A percentile compares a stretch with the other conserved stretches of the same genome.
phyloP scores from a whole-genome alignment of 1,140 invertebrate species.

The Kradibia gibbosae region DNA sequence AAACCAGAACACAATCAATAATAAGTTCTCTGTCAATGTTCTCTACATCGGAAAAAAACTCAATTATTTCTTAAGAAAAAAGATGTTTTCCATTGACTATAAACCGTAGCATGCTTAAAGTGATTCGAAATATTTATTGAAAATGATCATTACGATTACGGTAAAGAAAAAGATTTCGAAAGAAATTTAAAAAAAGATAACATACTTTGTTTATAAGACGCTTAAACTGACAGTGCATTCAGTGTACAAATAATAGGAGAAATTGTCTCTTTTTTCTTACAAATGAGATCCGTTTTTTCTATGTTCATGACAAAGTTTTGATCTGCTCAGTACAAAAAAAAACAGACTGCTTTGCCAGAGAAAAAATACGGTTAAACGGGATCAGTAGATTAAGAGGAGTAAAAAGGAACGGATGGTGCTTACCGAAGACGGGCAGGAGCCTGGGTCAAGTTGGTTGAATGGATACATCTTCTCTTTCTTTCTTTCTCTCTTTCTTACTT shows the following conservation, averaged over 20 bases:
- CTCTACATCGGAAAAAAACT: slow-evolving; percentile 15
- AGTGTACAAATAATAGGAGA: slow-evolving; percentile 7
- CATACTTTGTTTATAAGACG: slow-evolving; percentile 25
- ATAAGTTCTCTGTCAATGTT: neutral
- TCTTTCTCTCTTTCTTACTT: slow-evolving; percentile 63
- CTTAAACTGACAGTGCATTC: slow-evolving; percentile 18
- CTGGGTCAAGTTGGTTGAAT: slow-evolving; percentile 73
- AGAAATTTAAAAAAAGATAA: slow-evolving; percentile 15
- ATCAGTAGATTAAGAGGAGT: slow-evolving; percentile 72
- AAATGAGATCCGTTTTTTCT: slow-evolving; percentile 40
- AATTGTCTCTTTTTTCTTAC: slow-evolving; percentile 39
- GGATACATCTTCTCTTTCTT: slow-evolving; percentile 71
- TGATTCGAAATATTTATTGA: slow-evolving; percentile 4
- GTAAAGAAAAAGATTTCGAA: neutral
- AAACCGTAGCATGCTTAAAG: slow-evolving; percentile 15
- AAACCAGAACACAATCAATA: neutral
- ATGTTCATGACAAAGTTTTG: slow-evolving; percentile 36
- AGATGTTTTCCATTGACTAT: slow-evolving; percentile 21
- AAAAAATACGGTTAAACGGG: slow-evolving; percentile 57
- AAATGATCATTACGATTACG: neutral
- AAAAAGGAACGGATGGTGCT: slow-evolving; percentile 72
- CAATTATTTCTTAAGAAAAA: slow-evolving; percentile 29
- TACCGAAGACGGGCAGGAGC: slow-evolving; percentile 73
- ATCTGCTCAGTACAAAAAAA: slow-evolving; percentile 40
- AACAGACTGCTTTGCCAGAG: slow-evolving; percentile 46